Percentiles rank a stretch among this genome's conserved stretches.
Conservation (phyloP, 1,140 invertebrate species). For the Aphidius ervi region DNA sequence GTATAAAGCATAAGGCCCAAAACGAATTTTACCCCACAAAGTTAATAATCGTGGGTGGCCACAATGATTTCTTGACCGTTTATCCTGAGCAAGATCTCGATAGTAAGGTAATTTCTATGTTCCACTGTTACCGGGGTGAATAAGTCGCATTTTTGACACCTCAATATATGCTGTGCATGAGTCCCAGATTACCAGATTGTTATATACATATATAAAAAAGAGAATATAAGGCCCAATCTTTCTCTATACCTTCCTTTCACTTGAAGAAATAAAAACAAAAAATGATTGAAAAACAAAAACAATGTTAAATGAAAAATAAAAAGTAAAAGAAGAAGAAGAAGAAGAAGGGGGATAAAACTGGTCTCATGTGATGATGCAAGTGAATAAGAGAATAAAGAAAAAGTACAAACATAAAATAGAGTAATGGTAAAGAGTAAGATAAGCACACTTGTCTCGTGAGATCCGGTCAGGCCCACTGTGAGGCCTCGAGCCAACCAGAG, state of each 20-base stretch:
- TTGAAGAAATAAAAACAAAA: constrained; percentile 21
- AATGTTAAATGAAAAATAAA: too few species aligned
- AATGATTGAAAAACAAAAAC: background rate
- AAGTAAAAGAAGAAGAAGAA: background rate
- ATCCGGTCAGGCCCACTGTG: constrained; percentile 49
- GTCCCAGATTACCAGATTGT: background rate
- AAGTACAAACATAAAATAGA: constrained; percentile 13
- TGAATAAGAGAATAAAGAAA: constrained; percentile 3
- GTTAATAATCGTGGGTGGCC: constrained; percentile 44
- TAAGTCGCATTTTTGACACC: constrained; percentile 47
- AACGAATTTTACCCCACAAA: too few species aligned
- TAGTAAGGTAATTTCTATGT: constrained; percentile 47
- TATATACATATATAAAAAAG: too few species aligned
- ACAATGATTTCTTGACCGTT: constrained; percentile 46
- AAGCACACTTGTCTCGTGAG: constrained; percentile 26
- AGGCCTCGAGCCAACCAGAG: constrained; percentile 51
- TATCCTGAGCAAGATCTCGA: constrained; percentile 38
- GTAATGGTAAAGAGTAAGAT: constrained; percentile 12
- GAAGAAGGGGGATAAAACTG: constrained; percentile 24
- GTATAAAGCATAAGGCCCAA: too few species aligned
- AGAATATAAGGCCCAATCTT: background rate
- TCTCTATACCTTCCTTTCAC: too few species aligned
- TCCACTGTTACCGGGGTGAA: constrained; percentile 25
- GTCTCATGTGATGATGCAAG: constrained; percentile 25
- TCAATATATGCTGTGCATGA: constrained; percentile 33